phyloP scores from a whole-genome alignment of 2,113 vertebrate species.

The Hippocampus comes region DNA sequence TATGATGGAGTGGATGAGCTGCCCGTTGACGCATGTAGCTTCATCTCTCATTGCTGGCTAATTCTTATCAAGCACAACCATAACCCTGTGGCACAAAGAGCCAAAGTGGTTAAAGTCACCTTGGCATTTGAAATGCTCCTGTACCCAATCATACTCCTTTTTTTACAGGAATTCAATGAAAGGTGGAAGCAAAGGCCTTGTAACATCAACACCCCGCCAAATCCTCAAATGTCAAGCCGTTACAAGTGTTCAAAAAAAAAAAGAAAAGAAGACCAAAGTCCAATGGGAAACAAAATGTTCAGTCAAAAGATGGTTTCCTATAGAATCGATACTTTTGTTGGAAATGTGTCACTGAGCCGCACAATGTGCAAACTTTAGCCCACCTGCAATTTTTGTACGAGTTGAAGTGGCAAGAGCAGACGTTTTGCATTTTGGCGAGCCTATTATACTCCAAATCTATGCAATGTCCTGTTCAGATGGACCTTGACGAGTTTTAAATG shows the following conservation, averaged over 20 bases:
- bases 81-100: slow-evolving; percentile 28
- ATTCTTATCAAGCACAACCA: slow-evolving; percentile 51
- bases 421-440: not conserved
- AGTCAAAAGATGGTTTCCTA: slow-evolving; percentile 21
- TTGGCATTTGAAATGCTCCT: slow-evolving; percentile 48
- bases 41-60: slow-evolving; percentile 60
- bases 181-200: slow-evolving; percentile 34
- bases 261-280: slow-evolving; percentile 4
- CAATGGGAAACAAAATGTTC: slow-evolving; percentile 35
- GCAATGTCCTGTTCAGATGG: no score
- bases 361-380: slow-evolving; percentile 1
- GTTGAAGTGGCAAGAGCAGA: slow-evolving; percentile 23
- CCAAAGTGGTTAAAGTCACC: slow-evolving; percentile 59
- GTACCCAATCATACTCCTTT: slow-evolving; percentile 13
- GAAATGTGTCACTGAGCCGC: not conserved
- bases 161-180: slow-evolving; percentile 22
- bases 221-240: slow-evolving; percentile 9
- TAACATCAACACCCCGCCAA: slow-evolving; percentile 3
- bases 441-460: no score
- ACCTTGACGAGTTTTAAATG: no score
- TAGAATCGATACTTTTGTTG: slow-evolving; percentile 5
- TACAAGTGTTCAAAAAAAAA: slow-evolving; percentile 27
- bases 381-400: slow-evolving; percentile 22
- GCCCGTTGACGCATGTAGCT: slow-evolving; percentile 57
- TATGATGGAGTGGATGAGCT: slow-evolving; percentile 61